Evolutionary conservation across 2,113 vertebrate genomes (phyloP).

Genomic region (Garra rufa): DNA sequence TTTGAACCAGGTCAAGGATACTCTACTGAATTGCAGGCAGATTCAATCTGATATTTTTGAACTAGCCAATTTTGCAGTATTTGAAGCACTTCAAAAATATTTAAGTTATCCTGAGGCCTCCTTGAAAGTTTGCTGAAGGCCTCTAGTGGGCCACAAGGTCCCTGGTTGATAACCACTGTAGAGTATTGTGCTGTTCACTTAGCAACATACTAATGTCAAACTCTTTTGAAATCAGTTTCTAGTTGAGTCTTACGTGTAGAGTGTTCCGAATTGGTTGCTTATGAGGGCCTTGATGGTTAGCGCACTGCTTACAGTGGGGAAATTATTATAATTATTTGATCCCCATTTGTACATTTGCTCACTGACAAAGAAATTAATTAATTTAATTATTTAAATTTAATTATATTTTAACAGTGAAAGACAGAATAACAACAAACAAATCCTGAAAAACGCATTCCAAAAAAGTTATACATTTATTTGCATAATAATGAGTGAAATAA

Average conservation of each 20-base stretch:
- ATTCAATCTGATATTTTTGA: not conserved
- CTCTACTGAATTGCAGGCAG: not conserved
- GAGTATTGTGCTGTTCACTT: too few species aligned
- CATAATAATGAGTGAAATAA: too few species aligned
- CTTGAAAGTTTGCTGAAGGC: not conserved
- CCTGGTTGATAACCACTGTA: not conserved
- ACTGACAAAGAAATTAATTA: too few species aligned
- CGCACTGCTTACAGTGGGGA: not conserved
- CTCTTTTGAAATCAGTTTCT: too few species aligned
- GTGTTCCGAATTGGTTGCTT: not conserved
- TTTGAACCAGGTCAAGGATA: not conserved
- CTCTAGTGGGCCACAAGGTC: not conserved
- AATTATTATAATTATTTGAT: too few species aligned
- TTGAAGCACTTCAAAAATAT: not conserved
- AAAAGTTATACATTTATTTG: too few species aligned
- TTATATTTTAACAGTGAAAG: too few species aligned
- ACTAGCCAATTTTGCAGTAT: not conserved
- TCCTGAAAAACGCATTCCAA: too few species aligned
- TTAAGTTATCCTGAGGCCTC: not conserved
- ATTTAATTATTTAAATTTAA: too few species aligned
- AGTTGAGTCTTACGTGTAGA: not conserved
- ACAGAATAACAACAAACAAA: too few species aligned
- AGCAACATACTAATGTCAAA: too few species aligned
- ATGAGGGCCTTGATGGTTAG: not conserved
- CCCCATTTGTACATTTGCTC: too few species aligned